Percentiles rank a stretch among this genome's conserved stretches.
Evolutionary conservation across 2,888 invertebrate species (phyloP).

Genomic region (Beris morrisii): DNA sequence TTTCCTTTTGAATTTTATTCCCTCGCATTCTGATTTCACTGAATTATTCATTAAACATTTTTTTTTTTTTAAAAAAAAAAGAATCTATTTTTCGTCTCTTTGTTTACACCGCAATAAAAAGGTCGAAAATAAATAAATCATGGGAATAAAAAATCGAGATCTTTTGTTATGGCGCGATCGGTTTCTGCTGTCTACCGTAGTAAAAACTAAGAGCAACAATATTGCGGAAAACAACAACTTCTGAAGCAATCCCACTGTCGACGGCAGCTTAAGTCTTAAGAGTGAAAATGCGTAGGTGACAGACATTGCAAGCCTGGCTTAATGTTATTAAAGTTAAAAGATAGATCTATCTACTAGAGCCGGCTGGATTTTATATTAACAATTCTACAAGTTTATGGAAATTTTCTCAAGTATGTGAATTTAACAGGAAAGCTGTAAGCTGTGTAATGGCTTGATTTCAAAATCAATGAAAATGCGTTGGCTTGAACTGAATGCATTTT

Average conservation of each 20-base stretch:
- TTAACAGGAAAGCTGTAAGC: not conserved
- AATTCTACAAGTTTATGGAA: conserved; percentile 14
- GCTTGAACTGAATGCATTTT: conserved; percentile 9
- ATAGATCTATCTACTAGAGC: too few relatives aligned
- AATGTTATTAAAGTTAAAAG: too few relatives aligned
- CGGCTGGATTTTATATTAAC: too few relatives aligned
- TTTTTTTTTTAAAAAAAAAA: too few relatives aligned
- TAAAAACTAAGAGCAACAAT: too few relatives aligned
- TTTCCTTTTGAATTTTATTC: not conserved
- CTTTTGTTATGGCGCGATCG: not conserved
- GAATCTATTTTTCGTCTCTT: not conserved
- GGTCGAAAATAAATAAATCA: conserved; percentile 18
- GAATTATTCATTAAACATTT: conserved; percentile 14
- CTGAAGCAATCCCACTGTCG: not conserved
- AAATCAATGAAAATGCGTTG: conserved; percentile 5
- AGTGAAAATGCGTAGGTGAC: conserved; percentile 19
- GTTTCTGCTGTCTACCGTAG: not conserved
- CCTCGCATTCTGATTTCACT: not conserved
- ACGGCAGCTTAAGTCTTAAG: not conserved
- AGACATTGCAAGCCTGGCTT: not conserved
- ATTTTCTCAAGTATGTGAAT: not conserved
- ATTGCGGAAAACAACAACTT: too few relatives aligned
- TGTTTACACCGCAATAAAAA: conserved; percentile 4
- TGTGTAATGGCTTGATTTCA: not conserved
- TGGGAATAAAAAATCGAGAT: conserved; percentile 4